Conservation (phyloP, 2,888 invertebrate species). For the Tribolium freemani region DNA sequence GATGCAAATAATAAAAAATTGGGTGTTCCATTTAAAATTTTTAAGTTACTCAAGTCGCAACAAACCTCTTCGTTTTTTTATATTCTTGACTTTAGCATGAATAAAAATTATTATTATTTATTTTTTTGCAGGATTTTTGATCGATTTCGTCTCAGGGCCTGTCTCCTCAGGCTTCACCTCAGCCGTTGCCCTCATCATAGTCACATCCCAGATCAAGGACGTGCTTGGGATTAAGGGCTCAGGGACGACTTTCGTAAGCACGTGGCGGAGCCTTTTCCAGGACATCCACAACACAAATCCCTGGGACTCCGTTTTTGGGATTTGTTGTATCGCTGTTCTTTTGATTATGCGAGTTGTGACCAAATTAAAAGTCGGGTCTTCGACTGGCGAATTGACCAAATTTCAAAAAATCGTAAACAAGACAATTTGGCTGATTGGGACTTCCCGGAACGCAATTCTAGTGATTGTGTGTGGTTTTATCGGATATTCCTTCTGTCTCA, state of each 20-base stretch:
- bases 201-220: constrained; percentile 90
- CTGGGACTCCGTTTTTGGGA: constrained; percentile 84
- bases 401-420: constrained; percentile 73
- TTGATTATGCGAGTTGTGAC: constrained; percentile 81
- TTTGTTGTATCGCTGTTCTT: constrained; percentile 81
- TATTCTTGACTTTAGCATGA: no score
- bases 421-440: constrained; percentile 81
- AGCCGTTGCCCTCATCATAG: constrained; percentile 89
- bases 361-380: constrained; percentile 75
- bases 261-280: constrained; percentile 80
- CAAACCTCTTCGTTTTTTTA: no score
- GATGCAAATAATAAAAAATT: no score
- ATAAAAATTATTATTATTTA: no score
- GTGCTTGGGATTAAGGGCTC: constrained; percentile 80
- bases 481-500: constrained; percentile 74
- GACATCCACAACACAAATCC: constrained; percentile 77
- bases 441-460: constrained; percentile 87
- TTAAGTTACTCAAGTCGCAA: no score
- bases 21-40: no score
- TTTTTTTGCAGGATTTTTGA: constrained; percentile 77
- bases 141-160: constrained; percentile 92
- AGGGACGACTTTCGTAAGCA: constrained; percentile 83
- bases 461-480: constrained; percentile 82
- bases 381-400: constrained; percentile 58
- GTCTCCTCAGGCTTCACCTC: constrained; percentile 93